These are phyloP conservation scores for Ranitomeya variabilis DNA, from an alignment of 2,113 vertebrate genomes.

Conservation along the genomic window DNA sequence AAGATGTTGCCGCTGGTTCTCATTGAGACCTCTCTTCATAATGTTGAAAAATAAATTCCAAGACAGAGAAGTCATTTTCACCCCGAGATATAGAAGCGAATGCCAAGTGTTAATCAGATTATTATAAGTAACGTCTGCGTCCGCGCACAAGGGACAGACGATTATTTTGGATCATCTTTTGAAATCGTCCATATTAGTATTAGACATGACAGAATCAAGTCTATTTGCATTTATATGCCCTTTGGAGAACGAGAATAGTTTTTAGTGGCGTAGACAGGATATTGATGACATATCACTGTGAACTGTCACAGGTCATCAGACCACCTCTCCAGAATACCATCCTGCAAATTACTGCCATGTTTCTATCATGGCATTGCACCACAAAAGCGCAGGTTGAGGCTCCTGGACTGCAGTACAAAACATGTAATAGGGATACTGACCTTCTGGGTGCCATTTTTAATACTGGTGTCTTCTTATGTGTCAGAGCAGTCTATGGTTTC, in stretches of 20 bases:
- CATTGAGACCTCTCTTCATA: neutral
- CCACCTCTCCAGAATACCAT: no score
- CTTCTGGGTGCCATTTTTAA: no score
- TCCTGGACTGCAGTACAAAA: no score
- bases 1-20: constrained; percentile 6
- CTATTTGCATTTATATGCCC: neutral
- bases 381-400: neutral
- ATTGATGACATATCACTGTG: no score
- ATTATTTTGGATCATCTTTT: neutral
- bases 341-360: no score
- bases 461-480: neutral
- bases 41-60: constrained; percentile 11
- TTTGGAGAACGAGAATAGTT: neutral
- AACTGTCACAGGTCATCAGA: no score
- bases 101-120: constrained; percentile 13
- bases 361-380: no score
- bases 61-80: constrained; percentile 18
- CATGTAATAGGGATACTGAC: no score
- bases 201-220: neutral
- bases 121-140: neutral
- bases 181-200: neutral
- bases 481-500: neutral
- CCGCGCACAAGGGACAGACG: neutral
- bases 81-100: neutral
- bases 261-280: no score